A percentile compares a stretch with the other conserved stretches of the same genome.
phyloP scores from a whole-genome alignment of 2,888 invertebrate species.

The Pelosia muscerda region DNA sequence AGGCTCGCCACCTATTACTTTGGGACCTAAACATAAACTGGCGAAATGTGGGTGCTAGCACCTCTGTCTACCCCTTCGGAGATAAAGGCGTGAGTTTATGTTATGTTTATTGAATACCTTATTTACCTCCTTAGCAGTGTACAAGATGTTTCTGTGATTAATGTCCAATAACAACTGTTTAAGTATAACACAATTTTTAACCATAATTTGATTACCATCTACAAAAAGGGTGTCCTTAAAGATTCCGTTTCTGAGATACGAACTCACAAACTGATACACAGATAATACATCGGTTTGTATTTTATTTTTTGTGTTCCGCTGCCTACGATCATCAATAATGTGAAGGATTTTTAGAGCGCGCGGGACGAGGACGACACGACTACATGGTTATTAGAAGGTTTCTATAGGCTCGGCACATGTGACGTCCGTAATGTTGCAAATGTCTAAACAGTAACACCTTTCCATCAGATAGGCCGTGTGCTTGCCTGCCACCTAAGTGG shows the following conservation, averaged over 20 bases:
- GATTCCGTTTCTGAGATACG: constrained; percentile 52
- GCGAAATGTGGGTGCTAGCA: too few relatives aligned
- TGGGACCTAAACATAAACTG: too few relatives aligned
- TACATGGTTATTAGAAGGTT: too few relatives aligned
- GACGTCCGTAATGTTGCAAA: too few relatives aligned
- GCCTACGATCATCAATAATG: constrained; percentile 52
- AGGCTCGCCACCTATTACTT: too few relatives aligned
- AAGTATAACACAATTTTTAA: constrained; percentile 24
- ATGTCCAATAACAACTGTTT: constrained; percentile 17
- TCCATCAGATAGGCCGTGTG: too few relatives aligned
- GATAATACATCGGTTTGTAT: constrained; percentile 37
- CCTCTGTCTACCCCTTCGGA: too few relatives aligned
- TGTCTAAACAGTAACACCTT: too few relatives aligned
- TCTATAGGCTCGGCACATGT: too few relatives aligned
- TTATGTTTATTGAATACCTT: not conserved
- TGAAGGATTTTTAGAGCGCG: constrained; percentile 24
- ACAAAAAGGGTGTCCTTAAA: constrained; percentile 30
- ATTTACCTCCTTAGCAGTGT: not conserved
- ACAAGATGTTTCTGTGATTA: constrained; percentile 20
- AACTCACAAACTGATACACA: constrained; percentile 47
- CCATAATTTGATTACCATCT: constrained; percentile 42
- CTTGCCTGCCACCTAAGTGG: too few relatives aligned
- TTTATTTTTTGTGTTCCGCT: constrained; percentile 25
- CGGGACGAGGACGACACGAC: constrained; percentile 49
- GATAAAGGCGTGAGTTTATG: too few relatives aligned